Evolutionary conservation across 2,113 vertebrate species (phyloP).

Genomic region (Felis chaus): DNA sequence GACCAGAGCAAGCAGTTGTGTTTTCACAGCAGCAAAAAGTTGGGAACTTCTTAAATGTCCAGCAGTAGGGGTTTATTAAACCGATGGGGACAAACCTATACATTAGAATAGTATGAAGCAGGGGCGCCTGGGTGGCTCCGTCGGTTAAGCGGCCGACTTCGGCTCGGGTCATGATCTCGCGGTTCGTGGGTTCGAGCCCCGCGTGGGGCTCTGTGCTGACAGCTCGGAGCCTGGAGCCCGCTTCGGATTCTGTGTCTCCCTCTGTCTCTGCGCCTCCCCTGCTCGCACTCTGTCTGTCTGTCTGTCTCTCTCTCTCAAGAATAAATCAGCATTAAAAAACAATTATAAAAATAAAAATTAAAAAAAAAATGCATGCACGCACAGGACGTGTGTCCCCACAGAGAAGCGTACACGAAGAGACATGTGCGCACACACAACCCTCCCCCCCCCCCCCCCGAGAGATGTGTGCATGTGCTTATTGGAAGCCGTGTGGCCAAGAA

Average conservation of each 20-base stretch:
- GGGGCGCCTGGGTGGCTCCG: too few relatives aligned
- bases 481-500: neutral
- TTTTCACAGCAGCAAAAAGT: neutral
- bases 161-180: too few relatives aligned
- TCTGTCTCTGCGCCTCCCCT: too few relatives aligned
- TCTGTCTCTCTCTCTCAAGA: too few relatives aligned
- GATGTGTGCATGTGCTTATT: accelerated
- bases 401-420: neutral
- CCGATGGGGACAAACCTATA: neutral
- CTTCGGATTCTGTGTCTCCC: too few relatives aligned
- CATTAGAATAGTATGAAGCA: neutral
- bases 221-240: too few relatives aligned
- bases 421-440: neutral
- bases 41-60: neutral
- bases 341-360: too few relatives aligned
- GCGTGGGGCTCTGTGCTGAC: too few relatives aligned
- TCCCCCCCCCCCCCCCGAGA: accelerated
- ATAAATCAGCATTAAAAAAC: too few relatives aligned
- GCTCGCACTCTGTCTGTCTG: too few relatives aligned
- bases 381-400: neutral
- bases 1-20: neutral
- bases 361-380: neutral
- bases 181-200: too few relatives aligned
- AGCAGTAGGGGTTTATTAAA: neutral
- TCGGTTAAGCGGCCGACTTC: too few relatives aligned